Evolutionary conservation across 1,140 invertebrate species (phyloP).

Genomic region (Hycleus cichorii): DNA sequence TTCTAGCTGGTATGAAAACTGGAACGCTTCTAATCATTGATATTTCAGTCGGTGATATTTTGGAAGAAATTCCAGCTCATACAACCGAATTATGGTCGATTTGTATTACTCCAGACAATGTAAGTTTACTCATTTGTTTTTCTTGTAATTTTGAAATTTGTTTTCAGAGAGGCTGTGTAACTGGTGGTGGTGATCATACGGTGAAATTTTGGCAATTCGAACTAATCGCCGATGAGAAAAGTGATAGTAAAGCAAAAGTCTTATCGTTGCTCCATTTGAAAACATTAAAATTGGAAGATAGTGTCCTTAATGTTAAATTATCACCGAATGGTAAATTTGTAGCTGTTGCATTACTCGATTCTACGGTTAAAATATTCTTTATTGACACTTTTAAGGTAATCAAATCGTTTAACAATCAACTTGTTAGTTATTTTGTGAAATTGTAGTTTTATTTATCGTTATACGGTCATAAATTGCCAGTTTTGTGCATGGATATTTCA

Average conservation of each 20-base stretch:
- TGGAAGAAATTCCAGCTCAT: constrained; percentile 76
- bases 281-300: constrained; percentile 81
- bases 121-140: constrained; percentile 35
- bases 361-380: constrained; percentile 94
- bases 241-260: constrained; percentile 55
- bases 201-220: constrained; percentile 96
- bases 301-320: constrained; percentile 72
- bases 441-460: constrained; percentile 87
- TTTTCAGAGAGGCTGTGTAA: constrained; percentile 67
- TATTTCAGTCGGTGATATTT: constrained; percentile 67
- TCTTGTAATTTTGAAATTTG: constrained; percentile 1
- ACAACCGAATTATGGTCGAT: constrained; percentile 70
- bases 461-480: constrained; percentile 95
- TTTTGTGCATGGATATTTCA: constrained; percentile 89
- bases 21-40: constrained; percentile 85
- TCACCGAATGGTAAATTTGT: constrained; percentile 83
- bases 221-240: constrained; percentile 59
- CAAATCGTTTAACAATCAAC: neutral
- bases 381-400: constrained; percentile 84
- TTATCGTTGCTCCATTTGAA: constrained; percentile 72
- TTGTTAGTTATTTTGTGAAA: constrained; percentile 15
- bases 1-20: constrained; percentile 79
- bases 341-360: constrained; percentile 84
- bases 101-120: constrained; percentile 65
- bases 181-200: constrained; percentile 80